Conservation (phyloP, 2,888 invertebrate species). For the Drosophila longiperda region DNA sequence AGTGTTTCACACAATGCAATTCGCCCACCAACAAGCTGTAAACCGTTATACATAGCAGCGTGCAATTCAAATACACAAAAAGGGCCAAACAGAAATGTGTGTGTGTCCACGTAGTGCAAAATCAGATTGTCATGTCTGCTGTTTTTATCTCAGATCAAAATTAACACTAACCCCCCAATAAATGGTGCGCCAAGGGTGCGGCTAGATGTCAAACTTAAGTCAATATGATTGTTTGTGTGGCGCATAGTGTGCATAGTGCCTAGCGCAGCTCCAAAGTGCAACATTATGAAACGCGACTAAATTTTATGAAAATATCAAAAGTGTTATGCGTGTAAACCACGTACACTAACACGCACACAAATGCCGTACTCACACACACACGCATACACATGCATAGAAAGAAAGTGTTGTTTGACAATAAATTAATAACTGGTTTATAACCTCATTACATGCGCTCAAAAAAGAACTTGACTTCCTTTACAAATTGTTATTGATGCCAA, state of each 20-base stretch:
- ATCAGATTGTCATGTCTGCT: slow-evolving; percentile 66
- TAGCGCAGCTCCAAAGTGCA: slow-evolving; percentile 53
- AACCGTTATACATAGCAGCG: slow-evolving; percentile 13
- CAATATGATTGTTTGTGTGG: slow-evolving; percentile 38
- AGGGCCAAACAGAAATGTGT: slow-evolving; percentile 40
- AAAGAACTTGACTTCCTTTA: slow-evolving; percentile 24
- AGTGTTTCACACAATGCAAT: slow-evolving; percentile 21
- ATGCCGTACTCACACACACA: slow-evolving; percentile 24
- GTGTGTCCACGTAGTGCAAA: slow-evolving; percentile 74
- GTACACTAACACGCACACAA: slow-evolving; percentile 43
- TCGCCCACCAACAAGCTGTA: not conserved
- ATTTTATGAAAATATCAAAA: slow-evolving; percentile 57
- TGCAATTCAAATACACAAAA: slow-evolving; percentile 29
- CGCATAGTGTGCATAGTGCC: slow-evolving; percentile 23
- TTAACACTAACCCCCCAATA: slow-evolving; percentile 41
- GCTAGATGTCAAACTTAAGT: slow-evolving; percentile 25
- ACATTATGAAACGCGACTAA: slow-evolving; percentile 65
- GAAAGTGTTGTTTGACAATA: slow-evolving; percentile 73
- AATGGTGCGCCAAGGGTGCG: slow-evolving; percentile 63
- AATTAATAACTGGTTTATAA: slow-evolving; percentile 73
- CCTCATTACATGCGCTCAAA: slow-evolving; percentile 64
- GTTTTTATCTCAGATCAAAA: slow-evolving; percentile 37
- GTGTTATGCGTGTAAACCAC: slow-evolving; percentile 72
- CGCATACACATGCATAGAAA: slow-evolving; percentile 43
- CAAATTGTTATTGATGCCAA: slow-evolving; percentile 58